Evolutionary conservation across 2,888 invertebrate genomes (phyloP).

Genomic region (Temnothorax unifasciatus): DNA sequence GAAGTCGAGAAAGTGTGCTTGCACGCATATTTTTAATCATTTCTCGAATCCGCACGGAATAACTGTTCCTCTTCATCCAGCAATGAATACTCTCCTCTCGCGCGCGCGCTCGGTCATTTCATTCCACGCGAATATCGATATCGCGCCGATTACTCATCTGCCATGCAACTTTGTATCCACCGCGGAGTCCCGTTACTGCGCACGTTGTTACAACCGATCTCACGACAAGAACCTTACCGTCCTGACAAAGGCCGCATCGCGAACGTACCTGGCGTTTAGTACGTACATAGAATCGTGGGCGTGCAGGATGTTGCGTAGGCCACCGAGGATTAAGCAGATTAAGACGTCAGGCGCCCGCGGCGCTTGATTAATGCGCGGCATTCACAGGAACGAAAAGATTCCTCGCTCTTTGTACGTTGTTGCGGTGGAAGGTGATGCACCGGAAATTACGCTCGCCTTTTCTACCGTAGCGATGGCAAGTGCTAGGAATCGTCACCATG

Average conservation of each 20-base stretch:
- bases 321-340: conserved; percentile 85
- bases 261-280: conserved; percentile 64
- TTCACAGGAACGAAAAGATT: conserved; percentile 83
- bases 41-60: conserved; percentile 30
- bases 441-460: conserved; percentile 63
- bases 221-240: conserved; percentile 60
- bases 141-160: conserved; percentile 58
- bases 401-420: conserved; percentile 79
- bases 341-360: conserved; percentile 86
- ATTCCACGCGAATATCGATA: conserved; percentile 60
- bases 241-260: conserved; percentile 54
- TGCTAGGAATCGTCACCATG: conserved; percentile 27
- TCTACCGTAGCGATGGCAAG: conserved; percentile 57
- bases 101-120: conserved; percentile 41
- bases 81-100: conserved; percentile 56
- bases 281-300: conserved; percentile 76
- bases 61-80: conserved; percentile 53
- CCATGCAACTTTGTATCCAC: conserved; percentile 44
- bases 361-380: conserved; percentile 85
- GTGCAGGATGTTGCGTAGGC: conserved; percentile 82
- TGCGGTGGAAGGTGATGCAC: conserved; percentile 64
- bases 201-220: conserved; percentile 57
- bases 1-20: conserved; percentile 39
- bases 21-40: conserved; percentile 44
- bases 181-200: conserved; percentile 58